Conservation (phyloP, 2,797 vertebrate genomes). For the Todus mexicanus region DNA sequence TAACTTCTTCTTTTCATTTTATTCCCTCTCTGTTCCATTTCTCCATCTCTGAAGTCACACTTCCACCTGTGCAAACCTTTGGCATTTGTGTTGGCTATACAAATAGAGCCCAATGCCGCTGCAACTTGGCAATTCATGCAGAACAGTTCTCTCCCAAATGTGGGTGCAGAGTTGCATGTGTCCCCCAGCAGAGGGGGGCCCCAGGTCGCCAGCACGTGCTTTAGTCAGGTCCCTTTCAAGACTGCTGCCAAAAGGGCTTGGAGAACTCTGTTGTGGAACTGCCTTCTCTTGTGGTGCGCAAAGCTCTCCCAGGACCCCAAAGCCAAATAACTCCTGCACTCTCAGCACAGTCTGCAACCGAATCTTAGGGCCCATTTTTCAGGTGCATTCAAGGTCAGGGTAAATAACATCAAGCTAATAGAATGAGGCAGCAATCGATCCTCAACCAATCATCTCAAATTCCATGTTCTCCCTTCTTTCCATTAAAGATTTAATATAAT, state of each 20-base stretch:
- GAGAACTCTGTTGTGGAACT: neutral
- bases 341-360: neutral
- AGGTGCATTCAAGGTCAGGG: neutral
- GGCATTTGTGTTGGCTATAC: neutral
- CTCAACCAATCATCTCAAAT: neutral
- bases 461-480: neutral
- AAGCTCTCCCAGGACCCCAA: neutral
- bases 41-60: neutral
- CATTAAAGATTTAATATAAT: neutral
- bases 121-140: neutral
- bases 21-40: neutral
- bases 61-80: neutral
- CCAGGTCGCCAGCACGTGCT: neutral
- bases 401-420: neutral
- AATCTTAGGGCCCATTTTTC: neutral
- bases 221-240: neutral
- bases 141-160: neutral
- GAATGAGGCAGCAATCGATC: neutral
- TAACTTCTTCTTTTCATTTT: neutral
- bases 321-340: neutral
- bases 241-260: neutral
- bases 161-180: fast-evolving
- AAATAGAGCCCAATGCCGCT: neutral
- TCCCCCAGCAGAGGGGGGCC: neutral
- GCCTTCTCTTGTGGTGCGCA: neutral